A percentile compares a stretch with the other conserved stretches of the same genome.
These are phyloP conservation scores for Busseola fusca DNA, from an alignment of 2,888 invertebrate species.

Conservation along the genomic window DNA sequence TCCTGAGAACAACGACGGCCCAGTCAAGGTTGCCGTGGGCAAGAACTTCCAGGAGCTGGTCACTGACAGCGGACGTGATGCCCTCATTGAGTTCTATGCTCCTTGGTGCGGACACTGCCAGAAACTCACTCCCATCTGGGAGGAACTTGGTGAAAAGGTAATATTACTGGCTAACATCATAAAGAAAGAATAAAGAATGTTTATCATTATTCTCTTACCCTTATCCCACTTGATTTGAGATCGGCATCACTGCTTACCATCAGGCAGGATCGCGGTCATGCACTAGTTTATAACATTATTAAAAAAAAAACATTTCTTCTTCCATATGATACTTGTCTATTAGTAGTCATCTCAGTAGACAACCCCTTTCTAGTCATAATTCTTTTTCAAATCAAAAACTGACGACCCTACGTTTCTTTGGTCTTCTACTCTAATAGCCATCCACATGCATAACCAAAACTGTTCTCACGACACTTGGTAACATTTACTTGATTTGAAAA, in stretches of 20 bases:
- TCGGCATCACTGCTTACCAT: no score
- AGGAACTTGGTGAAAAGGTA: constrained; percentile 96
- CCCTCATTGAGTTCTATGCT: constrained; percentile 99
- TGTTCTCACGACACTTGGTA: neutral
- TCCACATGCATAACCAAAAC: neutral
- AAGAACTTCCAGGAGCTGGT: constrained; percentile 99
- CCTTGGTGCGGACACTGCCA: constrained; percentile 99
- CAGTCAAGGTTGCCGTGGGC: constrained; percentile 97
- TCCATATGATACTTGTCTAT: neutral
- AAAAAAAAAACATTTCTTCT: neutral
- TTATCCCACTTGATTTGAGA: neutral
- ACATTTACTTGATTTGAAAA: neutral
- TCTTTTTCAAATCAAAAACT: neutral
- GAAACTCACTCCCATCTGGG: constrained; percentile 97
- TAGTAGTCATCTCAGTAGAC: neutral
- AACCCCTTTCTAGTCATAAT: neutral
- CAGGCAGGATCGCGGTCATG: no score
- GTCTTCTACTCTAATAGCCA: neutral
- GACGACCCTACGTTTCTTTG: no score
- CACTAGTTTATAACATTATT: no score
- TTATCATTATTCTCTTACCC: neutral
- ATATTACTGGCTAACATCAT: neutral
- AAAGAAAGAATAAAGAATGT: neutral
- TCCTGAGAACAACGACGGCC: constrained; percentile 95
- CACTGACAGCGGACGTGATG: constrained; percentile 96